These are phyloP conservation scores for Australoheros facetus DNA, from an alignment of 2,797 vertebrate genomes.

Conservation along the genomic window DNA sequence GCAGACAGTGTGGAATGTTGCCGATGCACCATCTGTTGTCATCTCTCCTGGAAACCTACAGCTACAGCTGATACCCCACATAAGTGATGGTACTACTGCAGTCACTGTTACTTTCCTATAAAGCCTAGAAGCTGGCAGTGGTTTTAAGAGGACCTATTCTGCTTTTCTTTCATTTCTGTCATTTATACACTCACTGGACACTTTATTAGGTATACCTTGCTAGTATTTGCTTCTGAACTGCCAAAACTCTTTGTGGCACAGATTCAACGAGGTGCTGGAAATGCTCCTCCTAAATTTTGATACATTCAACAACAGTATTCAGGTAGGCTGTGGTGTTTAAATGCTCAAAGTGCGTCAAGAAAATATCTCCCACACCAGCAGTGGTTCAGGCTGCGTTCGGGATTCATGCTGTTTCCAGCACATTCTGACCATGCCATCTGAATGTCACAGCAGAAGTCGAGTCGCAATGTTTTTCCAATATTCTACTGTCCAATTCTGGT, in stretches of 20 bases:
- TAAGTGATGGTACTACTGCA: background rate
- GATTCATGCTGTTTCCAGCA: too few relatives aligned
- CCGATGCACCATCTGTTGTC: slow-evolving; percentile 6
- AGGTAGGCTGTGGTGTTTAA: too few relatives aligned
- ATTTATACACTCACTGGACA: background rate
- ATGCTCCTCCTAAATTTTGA: background rate
- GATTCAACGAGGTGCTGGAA: background rate
- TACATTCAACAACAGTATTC: too few relatives aligned
- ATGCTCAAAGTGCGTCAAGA: too few relatives aligned
- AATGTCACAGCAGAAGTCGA: too few relatives aligned
- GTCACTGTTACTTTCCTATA: background rate
- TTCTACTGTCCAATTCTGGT: background rate
- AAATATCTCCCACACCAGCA: too few relatives aligned
- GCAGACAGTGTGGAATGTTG: slow-evolving; percentile 16
- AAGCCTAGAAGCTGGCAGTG: background rate
- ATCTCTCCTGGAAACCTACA: slow-evolving; percentile 14
- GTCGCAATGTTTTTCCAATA: too few relatives aligned
- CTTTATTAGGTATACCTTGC: background rate
- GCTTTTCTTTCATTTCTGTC: background rate
- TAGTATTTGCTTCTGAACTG: background rate
- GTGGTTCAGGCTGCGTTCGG: too few relatives aligned
- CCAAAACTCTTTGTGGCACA: background rate
- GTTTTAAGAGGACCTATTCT: background rate
- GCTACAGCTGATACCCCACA: background rate
- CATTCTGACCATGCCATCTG: too few relatives aligned